These are phyloP conservation scores for Rhadinocentrus ornatus DNA, from an alignment of 2,797 vertebrate species.

Conservation along the genomic window DNA sequence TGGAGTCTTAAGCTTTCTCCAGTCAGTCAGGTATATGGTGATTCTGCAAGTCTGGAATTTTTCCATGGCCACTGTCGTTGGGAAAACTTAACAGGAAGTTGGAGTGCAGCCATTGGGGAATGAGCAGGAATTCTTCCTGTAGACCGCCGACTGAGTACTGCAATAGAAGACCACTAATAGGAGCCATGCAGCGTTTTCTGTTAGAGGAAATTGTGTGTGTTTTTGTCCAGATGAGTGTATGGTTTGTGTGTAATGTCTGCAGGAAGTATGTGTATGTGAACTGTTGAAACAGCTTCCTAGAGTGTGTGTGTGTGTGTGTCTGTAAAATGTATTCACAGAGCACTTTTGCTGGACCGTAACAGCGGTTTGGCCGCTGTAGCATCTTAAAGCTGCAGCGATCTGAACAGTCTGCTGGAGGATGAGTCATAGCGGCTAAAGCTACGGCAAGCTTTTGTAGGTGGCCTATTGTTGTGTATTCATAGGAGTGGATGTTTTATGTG, in stretches of 20 bases:
- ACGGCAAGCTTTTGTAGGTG: constrained; percentile 55
- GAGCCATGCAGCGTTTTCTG: constrained; percentile 72
- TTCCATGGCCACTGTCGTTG: constrained; percentile 49
- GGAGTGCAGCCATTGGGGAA: constrained; percentile 64
- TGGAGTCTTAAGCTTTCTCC: constrained; percentile 52
- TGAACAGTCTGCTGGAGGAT: constrained; percentile 72
- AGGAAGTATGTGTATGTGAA: constrained; percentile 16
- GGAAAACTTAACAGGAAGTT: constrained; percentile 66
- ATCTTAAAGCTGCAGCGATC: constrained; percentile 69
- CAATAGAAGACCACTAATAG: constrained; percentile 73
- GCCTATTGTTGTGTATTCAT: constrained; percentile 59
- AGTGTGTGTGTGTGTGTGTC: constrained; percentile 8
- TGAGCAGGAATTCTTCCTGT: constrained; percentile 72
- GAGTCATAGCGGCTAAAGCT: constrained; percentile 77
- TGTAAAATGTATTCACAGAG: constrained; percentile 58
- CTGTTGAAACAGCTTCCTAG: constrained; percentile 24
- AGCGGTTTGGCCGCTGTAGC: constrained; percentile 64
- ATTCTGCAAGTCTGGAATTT: constrained; percentile 62
- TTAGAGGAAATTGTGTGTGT: constrained; percentile 51
- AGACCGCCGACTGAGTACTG: constrained; percentile 63
- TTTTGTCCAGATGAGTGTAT: constrained; percentile 18
- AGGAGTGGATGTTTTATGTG: constrained; percentile 52
- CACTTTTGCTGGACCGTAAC: constrained; percentile 63
- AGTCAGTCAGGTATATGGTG: constrained; percentile 40
- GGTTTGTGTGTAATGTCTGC: constrained; percentile 35